phyloP scores from a whole-genome alignment of 2,113 vertebrate species.

The Dipodomys merriami region DNA sequence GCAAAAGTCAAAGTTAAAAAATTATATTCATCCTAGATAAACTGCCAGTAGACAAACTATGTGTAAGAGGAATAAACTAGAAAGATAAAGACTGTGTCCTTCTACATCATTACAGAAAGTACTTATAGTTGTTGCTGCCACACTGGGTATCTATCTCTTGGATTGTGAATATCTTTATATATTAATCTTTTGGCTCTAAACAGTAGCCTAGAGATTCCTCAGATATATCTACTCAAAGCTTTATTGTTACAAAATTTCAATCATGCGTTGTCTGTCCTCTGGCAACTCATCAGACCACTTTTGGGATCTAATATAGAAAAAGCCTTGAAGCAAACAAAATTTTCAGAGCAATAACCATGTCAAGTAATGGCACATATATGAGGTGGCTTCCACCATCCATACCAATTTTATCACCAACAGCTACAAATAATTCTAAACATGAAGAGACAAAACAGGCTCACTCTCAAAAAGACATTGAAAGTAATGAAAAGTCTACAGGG shows the following conservation, averaged over 20 bases:
- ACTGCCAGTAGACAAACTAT: not conserved
- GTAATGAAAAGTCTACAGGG: not conserved
- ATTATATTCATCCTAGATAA: not conserved
- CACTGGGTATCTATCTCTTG: not conserved
- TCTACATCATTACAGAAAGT: not conserved
- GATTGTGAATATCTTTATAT: not conserved
- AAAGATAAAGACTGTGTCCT: not conserved
- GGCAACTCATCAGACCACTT: not conserved
- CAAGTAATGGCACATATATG: not conserved
- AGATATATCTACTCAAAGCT: conserved; percentile 47
- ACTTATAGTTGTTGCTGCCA: not conserved
- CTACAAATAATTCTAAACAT: conserved; percentile 25
- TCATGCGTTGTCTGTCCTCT: not conserved
- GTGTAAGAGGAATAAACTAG: not conserved
- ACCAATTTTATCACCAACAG: not conserved
- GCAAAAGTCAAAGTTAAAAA: not conserved
- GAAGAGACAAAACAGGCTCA: not conserved
- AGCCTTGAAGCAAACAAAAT: not conserved
- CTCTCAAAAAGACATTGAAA: not conserved
- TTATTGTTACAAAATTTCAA: conserved; percentile 18
- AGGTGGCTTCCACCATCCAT: not conserved
- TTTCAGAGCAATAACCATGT: not conserved
- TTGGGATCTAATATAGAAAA: conserved; percentile 20
- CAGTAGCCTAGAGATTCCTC: not conserved
- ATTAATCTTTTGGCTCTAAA: not conserved